Base-by-base conservation (phyloP, 53 echinoderm and acorn worm species). In the Hippasteria phrygiana region DNA sequence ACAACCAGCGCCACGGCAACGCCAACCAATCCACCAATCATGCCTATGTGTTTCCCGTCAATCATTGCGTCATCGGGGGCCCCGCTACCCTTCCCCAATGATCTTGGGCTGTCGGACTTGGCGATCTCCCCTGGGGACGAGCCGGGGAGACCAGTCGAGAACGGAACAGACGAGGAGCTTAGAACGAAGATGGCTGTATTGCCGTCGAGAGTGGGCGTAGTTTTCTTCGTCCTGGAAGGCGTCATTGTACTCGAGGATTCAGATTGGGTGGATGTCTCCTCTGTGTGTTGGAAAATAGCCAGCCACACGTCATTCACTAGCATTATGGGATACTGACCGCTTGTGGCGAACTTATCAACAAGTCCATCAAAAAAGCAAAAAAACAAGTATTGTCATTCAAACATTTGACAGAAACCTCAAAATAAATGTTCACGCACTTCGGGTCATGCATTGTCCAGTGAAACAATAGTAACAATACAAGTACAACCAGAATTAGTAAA, bases 11-110 rank as follows among this genome's bases (percentile, higher is more conserved):
- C 85, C 0, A 28, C 70, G 10, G 39, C 85, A 71, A 85, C 85
- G 14, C 85, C 85, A 24, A 69, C 85, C 70, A 85, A 11, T 1
- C 70, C 85, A 11, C 85, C 85, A 3, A 85, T 48, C 85, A 85
- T 85, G 36, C 70, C 53, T 0, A 35, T 43, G 43, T 41, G 35
- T 26, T 36, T 71, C 27, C 31, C 47, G 2, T 29, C 47, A 10
- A 18, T 33, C 36, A 65, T 20, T 12, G 51, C 35, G 1, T 42
- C 85, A 7, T 42, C 35, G n/a, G 2, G 62, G 39, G 47, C 20
- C 17, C 16, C 16, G 14, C 13, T 40, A 0, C 69, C 70, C 37
- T 40, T 70, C 36, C 22, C 71, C 14, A 39, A 37, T 11, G 85
- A 33, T 11, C 48, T 32, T 22, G 43, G 73, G n/a, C 43, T 43